These are phyloP conservation scores for Chydorus sphaericus DNA, from an alignment of 2,888 invertebrate species.

Conservation along the genomic window DNA sequence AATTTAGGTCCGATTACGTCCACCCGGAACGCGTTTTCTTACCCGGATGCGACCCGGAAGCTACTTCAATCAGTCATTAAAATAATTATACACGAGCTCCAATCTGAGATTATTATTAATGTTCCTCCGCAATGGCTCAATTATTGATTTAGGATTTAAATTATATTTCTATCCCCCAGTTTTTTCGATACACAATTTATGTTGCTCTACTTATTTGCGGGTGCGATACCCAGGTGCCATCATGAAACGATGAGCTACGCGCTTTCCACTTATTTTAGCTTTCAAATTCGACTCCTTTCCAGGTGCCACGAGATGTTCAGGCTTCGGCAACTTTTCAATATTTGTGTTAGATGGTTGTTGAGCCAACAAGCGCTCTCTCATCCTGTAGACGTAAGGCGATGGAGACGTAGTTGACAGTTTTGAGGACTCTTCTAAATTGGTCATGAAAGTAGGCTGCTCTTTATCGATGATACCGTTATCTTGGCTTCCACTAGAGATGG, in stretches of 20 bases:
- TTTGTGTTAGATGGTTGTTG: not conserved
- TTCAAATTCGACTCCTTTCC: not conserved
- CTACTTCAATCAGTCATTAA: not conserved
- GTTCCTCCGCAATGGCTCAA: too few relatives aligned
- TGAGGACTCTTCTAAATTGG: not conserved
- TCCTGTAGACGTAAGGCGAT: not conserved
- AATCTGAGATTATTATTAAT: too few relatives aligned
- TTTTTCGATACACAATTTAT: not conserved
- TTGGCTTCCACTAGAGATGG: not conserved
- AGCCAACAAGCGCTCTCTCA: not conserved
- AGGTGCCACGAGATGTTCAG: not conserved
- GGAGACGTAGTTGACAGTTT: not conserved
- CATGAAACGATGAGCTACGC: not conserved
- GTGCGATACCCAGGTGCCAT: not conserved
- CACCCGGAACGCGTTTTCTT: not conserved
- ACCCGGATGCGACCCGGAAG: not conserved
- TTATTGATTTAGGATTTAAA: too few relatives aligned
- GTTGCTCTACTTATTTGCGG: not conserved
- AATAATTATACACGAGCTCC: too few relatives aligned
- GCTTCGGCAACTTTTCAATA: not conserved
- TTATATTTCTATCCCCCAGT: too few relatives aligned
- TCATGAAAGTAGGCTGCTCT: not conserved
- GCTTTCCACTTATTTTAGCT: too few relatives aligned
- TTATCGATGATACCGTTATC: not conserved
- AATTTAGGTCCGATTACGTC: not conserved